These are phyloP conservation scores for Calameuta filiformis DNA, from an alignment of 2,888 invertebrate genomes.

Conservation along the genomic window DNA sequence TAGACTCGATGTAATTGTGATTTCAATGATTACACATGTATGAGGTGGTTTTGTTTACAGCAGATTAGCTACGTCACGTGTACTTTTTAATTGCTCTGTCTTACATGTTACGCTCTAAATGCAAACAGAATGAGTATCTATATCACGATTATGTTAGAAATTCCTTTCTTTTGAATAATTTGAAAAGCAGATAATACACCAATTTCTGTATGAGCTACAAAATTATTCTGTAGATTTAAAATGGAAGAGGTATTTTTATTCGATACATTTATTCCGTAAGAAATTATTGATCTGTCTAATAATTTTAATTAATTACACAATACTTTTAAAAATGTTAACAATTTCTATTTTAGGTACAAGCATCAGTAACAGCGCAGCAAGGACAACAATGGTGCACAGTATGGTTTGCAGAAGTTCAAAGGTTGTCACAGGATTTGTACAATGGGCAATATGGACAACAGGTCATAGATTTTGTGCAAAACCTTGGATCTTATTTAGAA, in stretches of 20 bases:
- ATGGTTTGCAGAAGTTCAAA: slow-evolving; percentile 40
- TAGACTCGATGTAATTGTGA: neutral
- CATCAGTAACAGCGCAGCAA: slow-evolving; percentile 46
- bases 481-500: slow-evolving; percentile 41
- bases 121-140: neutral
- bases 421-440: slow-evolving; percentile 39
- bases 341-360: slow-evolving; percentile 44
- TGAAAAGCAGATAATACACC: neutral
- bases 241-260: neutral
- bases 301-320: neutral
- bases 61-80: neutral
- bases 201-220: neutral
- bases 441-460: slow-evolving; percentile 44
- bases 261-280: neutral
- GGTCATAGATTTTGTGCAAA: slow-evolving; percentile 38
- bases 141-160: no score
- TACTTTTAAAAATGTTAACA: neutral
- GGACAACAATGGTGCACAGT: slow-evolving; percentile 47
- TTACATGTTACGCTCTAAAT: neutral
- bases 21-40: neutral
- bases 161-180: neutral
- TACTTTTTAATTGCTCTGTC: neutral
- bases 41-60: neutral
- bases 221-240: neutral
- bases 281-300: neutral